A percentile compares a stretch with the other conserved stretches of the same genome.
These are phyloP conservation scores for Mycalesis mineus DNA, from an alignment of 2,888 invertebrate genomes.

Conservation along the genomic window DNA sequence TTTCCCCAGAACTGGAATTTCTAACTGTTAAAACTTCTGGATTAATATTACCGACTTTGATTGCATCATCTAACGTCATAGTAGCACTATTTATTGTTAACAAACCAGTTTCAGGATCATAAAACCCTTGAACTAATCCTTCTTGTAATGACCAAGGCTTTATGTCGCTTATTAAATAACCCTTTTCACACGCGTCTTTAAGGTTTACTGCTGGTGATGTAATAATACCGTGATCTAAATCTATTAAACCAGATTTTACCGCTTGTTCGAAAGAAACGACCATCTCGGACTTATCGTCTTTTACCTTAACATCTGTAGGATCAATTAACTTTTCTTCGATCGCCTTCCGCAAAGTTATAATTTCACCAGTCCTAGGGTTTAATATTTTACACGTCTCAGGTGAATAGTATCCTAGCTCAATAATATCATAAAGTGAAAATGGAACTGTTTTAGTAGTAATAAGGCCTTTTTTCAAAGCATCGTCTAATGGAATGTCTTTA, in stretches of 20 bases:
- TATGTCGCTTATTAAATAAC: slow-evolving; percentile 86
- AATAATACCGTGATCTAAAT: slow-evolving; percentile 83
- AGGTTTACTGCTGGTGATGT: slow-evolving; percentile 84
- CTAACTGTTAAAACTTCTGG: slow-evolving; percentile 86
- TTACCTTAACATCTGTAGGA: slow-evolving; percentile 83
- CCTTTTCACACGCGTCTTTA: slow-evolving; percentile 88
- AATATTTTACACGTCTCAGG: slow-evolving; percentile 85
- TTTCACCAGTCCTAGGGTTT: slow-evolving; percentile 86
- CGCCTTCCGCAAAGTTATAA: slow-evolving; percentile 86
- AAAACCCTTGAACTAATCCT: slow-evolving; percentile 88
- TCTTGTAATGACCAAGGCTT: slow-evolving; percentile 91
- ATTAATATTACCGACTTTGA: slow-evolving; percentile 85
- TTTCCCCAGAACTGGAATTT: slow-evolving; percentile 88
- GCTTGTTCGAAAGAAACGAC: slow-evolving; percentile 84
- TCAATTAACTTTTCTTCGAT: slow-evolving; percentile 85
- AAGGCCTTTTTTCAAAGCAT: slow-evolving; percentile 83
- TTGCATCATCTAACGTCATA: slow-evolving; percentile 85
- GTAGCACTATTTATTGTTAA: slow-evolving; percentile 83
- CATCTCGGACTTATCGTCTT: slow-evolving; percentile 83
- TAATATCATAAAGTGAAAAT: slow-evolving; percentile 84
- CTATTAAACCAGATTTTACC: slow-evolving; percentile 82
- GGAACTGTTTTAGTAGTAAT: slow-evolving; percentile 84
- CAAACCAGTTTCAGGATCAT: slow-evolving; percentile 85
- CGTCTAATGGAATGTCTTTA: slow-evolving; percentile 82
- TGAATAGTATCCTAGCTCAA: slow-evolving; percentile 87